Conservation (phyloP, 2,113 vertebrate genomes). For the Xiphophorus maculatus region DNA sequence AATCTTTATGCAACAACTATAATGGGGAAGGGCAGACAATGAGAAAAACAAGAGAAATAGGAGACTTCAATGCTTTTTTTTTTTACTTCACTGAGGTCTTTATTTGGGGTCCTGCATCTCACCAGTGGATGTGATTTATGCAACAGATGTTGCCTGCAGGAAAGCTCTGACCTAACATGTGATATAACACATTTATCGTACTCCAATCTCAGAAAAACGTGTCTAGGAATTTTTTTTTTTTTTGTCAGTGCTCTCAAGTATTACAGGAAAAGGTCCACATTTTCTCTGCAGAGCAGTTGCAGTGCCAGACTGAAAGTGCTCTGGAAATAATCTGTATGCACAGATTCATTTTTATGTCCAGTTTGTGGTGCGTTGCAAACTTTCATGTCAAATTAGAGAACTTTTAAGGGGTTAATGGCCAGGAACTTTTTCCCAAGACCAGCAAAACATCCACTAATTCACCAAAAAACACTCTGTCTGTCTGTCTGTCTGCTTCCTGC, state of each 20-base stretch:
- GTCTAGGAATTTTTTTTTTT: neutral
- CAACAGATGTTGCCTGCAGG: neutral
- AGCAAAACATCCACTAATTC: conserved; percentile 8
- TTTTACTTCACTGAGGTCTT: neutral
- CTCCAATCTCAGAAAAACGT: conserved; percentile 12
- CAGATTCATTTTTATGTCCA: neutral
- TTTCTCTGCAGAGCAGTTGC: conserved; percentile 8
- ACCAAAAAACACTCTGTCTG: conserved; percentile 47
- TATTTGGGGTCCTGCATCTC: neutral
- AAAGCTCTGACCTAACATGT: conserved; percentile 13
- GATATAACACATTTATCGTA: neutral
- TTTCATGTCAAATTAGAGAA: too few relatives aligned
- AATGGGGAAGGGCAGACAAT: conserved; percentile 15
- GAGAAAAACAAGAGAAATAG: conserved; percentile 21
- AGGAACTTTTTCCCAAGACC: conserved; percentile 14
- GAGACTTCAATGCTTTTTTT: neutral
- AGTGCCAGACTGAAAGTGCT: conserved; percentile 8
- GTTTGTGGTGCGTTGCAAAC: too few relatives aligned
- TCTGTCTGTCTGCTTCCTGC: conserved; percentile 26
- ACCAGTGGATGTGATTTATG: neutral
- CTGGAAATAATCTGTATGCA: neutral
- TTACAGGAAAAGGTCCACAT: neutral
- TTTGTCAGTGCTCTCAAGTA: neutral
- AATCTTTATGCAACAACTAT: neutral
- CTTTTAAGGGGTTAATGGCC: neutral